Conservation (phyloP, 2,888 invertebrate genomes). For the Thymelicus sylvestris region DNA sequence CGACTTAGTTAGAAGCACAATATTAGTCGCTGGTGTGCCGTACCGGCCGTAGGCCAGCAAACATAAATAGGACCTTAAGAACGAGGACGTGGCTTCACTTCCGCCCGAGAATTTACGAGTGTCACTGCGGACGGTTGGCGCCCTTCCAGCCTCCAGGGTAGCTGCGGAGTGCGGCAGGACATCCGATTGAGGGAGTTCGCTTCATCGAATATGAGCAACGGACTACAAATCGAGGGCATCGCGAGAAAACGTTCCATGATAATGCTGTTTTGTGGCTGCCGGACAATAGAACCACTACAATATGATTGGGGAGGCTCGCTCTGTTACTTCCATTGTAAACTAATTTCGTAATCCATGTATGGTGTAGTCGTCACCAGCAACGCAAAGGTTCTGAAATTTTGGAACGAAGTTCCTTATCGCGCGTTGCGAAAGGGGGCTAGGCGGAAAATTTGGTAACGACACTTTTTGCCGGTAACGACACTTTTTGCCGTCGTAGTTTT, state of each 20-base stretch:
- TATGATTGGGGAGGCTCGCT: too few relatives aligned
- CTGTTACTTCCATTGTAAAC: too few relatives aligned
- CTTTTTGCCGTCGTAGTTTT: too few relatives aligned
- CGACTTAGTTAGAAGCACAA: not conserved
- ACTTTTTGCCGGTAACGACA: too few relatives aligned
- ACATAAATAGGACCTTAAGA: constrained; percentile 31
- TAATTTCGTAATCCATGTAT: too few relatives aligned
- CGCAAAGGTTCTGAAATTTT: too few relatives aligned
- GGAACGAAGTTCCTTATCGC: too few relatives aligned
- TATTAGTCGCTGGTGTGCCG: constrained; percentile 4
- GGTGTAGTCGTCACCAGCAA: too few relatives aligned
- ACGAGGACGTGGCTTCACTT: constrained; percentile 26
- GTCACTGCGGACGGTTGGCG: constrained; percentile 17
- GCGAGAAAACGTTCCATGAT: not conserved
- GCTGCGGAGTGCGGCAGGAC: constrained; percentile 19
- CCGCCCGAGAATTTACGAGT: constrained; percentile 25
- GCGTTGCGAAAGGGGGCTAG: too few relatives aligned
- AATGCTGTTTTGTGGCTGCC: too few relatives aligned
- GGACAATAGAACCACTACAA: too few relatives aligned
- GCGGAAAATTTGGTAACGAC: too few relatives aligned
- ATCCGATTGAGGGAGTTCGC: constrained; percentile 24
- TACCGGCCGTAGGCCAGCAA: constrained; percentile 1
- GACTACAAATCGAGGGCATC: not conserved
- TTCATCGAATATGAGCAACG: constrained; percentile 8
- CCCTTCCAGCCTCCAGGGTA: constrained; percentile 22